phyloP scores from a whole-genome alignment of 2,113 vertebrate genomes.

The Rallus limicola region DNA sequence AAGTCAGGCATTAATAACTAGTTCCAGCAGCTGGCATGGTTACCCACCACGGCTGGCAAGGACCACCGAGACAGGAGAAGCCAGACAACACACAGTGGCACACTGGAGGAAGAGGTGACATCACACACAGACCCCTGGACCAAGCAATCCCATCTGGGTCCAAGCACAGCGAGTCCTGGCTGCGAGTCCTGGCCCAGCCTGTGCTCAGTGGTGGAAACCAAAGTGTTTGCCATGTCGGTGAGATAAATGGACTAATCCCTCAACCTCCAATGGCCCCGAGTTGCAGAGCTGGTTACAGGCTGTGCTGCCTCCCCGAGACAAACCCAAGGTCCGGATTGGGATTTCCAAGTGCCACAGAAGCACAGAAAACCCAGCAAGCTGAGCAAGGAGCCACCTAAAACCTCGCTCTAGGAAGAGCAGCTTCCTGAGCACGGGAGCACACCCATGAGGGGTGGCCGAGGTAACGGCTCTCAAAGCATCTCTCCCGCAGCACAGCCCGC shows the following conservation, averaged over 20 bases:
- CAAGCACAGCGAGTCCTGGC: not conserved
- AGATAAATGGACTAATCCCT: not conserved
- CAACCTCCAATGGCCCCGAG: not conserved
- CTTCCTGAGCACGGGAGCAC: not conserved
- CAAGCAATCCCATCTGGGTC: too few species aligned
- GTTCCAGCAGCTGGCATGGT: not conserved
- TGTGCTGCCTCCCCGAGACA: fast-evolving
- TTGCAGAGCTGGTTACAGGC: not conserved
- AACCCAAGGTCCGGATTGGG: not conserved
- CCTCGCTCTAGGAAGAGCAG: not conserved
- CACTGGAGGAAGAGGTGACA: not conserved
- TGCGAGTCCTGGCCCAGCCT: not conserved
- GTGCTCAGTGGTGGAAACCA: fast-evolving
- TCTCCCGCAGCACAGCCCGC: fast-evolving
- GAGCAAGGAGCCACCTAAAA: not conserved
- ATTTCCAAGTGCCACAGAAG: not conserved
- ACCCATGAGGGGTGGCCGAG: not conserved
- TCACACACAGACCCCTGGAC: not conserved
- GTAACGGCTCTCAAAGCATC: fast-evolving
- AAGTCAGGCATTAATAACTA: too few species aligned
- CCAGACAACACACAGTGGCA: fast-evolving
- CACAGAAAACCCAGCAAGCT: not conserved
- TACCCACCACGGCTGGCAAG: not conserved
- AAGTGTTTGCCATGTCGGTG: fast-evolving
- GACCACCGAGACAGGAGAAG: not conserved